Evolutionary conservation across 2,113 vertebrate species (phyloP).

Genomic region (Merops nubicus): DNA sequence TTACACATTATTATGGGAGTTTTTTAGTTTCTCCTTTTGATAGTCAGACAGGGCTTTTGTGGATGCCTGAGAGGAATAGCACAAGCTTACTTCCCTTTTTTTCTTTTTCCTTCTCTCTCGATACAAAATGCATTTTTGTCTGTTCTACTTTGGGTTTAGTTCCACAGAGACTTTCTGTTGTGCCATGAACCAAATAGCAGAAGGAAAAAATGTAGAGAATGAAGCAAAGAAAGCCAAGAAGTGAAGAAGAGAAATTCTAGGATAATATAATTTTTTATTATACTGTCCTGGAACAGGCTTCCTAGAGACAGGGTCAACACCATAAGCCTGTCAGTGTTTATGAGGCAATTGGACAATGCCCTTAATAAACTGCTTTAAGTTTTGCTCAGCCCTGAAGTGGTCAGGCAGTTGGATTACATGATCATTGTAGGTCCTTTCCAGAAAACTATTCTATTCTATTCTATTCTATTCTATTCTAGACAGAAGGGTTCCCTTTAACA

Average conservation of each 20-base stretch:
- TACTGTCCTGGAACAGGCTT: not conserved
- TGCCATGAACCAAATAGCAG: not conserved
- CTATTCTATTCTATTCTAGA: not conserved
- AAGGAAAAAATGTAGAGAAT: constrained; percentile 16
- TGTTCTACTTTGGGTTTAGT: not conserved
- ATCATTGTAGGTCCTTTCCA: not conserved
- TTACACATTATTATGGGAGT: not conserved
- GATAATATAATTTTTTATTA: not conserved
- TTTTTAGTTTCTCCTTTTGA: not conserved
- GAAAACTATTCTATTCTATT: not conserved
- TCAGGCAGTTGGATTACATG: not conserved
- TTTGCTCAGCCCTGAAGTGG: not conserved
- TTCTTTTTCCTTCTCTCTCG: constrained; percentile 11
- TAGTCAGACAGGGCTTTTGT: not conserved
- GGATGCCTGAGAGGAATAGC: not conserved
- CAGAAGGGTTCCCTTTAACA: not conserved
- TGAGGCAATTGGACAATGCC: not conserved
- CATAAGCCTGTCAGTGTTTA: not conserved
- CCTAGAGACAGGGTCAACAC: not conserved
- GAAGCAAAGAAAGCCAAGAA: not conserved
- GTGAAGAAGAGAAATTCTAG: not conserved
- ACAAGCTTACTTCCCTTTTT: not conserved
- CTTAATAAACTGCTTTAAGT: not conserved
- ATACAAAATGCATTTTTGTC: not conserved
- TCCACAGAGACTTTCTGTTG: constrained; percentile 8